phyloP scores from a whole-genome alignment of 1,140 invertebrate species.

The Drosophila takahashii region DNA sequence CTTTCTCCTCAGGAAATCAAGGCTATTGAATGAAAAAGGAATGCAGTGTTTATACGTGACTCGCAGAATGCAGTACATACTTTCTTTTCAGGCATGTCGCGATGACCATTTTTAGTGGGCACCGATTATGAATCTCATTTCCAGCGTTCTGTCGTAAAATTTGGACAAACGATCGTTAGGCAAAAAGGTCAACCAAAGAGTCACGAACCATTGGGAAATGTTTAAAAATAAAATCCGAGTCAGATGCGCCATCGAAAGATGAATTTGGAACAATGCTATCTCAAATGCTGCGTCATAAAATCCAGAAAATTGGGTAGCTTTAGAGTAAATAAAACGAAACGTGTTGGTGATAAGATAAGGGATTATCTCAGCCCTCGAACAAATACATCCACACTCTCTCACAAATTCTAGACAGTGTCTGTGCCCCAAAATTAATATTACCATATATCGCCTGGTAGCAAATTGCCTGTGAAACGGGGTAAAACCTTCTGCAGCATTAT shows the following conservation, averaged over 20 bases:
- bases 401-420: not conserved
- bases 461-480: constrained; percentile 28
- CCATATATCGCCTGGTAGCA: constrained; percentile 11
- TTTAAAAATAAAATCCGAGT: not conserved
- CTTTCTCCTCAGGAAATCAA: not conserved
- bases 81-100: constrained; percentile 1
- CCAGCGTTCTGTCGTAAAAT: constrained; percentile 14
- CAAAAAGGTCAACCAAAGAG: constrained; percentile 5
- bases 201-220: not conserved
- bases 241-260: constrained; percentile 7
- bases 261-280: constrained; percentile 11
- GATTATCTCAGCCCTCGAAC: constrained; percentile 13
- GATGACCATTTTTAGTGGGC: constrained; percentile 15
- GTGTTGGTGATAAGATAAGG: constrained; percentile 43
- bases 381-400: not conserved
- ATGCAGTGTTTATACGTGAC: constrained; percentile 12
- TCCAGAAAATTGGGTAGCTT: constrained; percentile 5
- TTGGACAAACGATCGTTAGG: constrained; percentile 16
- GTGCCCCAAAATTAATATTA: constrained; percentile 17
- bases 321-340: constrained; percentile 28
- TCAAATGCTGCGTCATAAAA: constrained; percentile 14
- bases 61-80: constrained; percentile 13
- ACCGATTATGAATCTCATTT: constrained; percentile 26
- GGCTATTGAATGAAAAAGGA: constrained; percentile 9
- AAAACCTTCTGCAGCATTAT: constrained; percentile 29